Percentiles rank a stretch among this genome's conserved stretches.
Evolutionary conservation across 2,888 invertebrate species (phyloP).

Genomic region (Andrena bucephala): DNA sequence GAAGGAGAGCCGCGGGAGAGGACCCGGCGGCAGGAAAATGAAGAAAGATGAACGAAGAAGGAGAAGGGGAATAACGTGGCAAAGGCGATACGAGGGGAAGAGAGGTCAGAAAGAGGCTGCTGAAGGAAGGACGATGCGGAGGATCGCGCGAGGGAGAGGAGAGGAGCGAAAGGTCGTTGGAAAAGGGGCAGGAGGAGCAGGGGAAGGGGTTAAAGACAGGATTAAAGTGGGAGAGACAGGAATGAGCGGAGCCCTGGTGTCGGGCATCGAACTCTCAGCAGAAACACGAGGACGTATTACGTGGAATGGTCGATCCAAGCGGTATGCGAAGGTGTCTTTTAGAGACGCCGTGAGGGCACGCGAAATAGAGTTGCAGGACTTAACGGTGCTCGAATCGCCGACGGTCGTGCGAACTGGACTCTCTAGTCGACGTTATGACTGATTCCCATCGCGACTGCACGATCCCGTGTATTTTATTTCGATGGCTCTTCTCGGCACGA

Average conservation of each 20-base stretch:
- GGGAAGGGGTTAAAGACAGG: slow-evolving; percentile 34
- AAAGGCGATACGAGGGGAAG: too few relatives aligned
- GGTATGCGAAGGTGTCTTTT: slow-evolving; percentile 45
- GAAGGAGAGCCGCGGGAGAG: background rate
- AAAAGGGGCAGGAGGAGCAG: background rate
- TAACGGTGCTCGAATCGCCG: slow-evolving; percentile 60
- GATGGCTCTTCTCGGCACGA: background rate
- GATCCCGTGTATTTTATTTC: slow-evolving; percentile 28
- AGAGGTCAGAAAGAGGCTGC: background rate
- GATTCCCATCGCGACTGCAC: slow-evolving; percentile 46
- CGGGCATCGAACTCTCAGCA: slow-evolving; percentile 61
- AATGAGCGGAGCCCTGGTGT: slow-evolving; percentile 12
- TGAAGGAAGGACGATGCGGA: background rate
- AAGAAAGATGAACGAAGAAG: slow-evolving; percentile 35
- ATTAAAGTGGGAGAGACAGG: slow-evolving; percentile 25
- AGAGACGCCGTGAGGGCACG: slow-evolving; percentile 46
- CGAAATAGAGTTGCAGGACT: slow-evolving; percentile 47
- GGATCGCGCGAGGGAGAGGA: background rate
- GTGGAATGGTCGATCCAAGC: slow-evolving; percentile 50
- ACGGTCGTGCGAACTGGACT: slow-evolving; percentile 19
- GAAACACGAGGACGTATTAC: slow-evolving; percentile 60
- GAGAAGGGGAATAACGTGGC: slow-evolving; percentile 3
- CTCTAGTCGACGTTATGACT: slow-evolving; percentile 38
- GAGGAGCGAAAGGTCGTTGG: background rate
- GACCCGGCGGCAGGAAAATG: slow-evolving; percentile 1